phyloP scores from a whole-genome alignment of 2,113 vertebrate species.

The Scomber colias region DNA sequence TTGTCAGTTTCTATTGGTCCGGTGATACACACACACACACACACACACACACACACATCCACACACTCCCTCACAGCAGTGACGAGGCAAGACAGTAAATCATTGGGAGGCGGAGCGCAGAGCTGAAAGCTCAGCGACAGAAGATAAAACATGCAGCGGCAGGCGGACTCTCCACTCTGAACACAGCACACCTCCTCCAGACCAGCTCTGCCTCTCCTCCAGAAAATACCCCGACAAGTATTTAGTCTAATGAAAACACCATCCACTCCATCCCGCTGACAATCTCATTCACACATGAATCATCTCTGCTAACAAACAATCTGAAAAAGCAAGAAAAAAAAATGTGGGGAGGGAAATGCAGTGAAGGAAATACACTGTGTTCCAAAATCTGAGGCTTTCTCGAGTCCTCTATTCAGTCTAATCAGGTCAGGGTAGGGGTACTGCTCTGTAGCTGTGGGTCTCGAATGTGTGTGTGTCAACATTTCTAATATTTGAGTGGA shows the following conservation, averaged over 20 bases:
- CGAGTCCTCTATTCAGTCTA: too few relatives aligned
- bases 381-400: background rate
- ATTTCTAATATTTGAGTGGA: too few relatives aligned
- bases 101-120: conserved; percentile 62
- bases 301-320: conserved; percentile 3
- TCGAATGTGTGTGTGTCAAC: too few relatives aligned
- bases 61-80: conserved; percentile 32
- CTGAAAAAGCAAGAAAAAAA: background rate
- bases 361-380: background rate
- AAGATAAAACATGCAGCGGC: conserved; percentile 76
- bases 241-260: conserved; percentile 59
- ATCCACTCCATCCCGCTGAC: conserved; percentile 15
- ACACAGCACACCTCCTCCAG: conserved; percentile 34
- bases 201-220: conserved; percentile 25
- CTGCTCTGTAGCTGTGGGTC: too few relatives aligned
- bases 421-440: too few relatives aligned
- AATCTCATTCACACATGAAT: conserved; percentile 24
- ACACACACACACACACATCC: conserved; percentile 19
- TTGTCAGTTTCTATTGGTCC: conserved; percentile 20
- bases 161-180: conserved; percentile 37
- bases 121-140: conserved; percentile 75
- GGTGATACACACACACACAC: conserved; percentile 11
- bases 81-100: conserved; percentile 77
- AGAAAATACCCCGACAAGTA: conserved; percentile 25
- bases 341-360: background rate